Percentiles rank a stretch among this genome's conserved stretches.
These are phyloP conservation scores for Belgica antarctica DNA, from an alignment of 2,888 invertebrate genomes.

Conservation along the genomic window DNA sequence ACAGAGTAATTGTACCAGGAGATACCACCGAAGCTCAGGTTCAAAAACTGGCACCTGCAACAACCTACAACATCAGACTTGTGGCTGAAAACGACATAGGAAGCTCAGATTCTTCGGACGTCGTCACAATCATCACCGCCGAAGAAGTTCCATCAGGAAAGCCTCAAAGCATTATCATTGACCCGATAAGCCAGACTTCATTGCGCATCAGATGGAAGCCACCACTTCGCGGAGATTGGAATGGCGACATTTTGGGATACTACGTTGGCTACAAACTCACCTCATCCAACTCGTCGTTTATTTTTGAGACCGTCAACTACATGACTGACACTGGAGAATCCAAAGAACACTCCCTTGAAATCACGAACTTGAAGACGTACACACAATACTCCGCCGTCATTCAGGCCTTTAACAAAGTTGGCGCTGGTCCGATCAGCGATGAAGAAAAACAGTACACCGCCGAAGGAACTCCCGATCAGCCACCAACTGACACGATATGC, in stretches of 20 bases:
- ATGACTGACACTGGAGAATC: slow-evolving; percentile 75
- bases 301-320: slow-evolving; percentile 89
- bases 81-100: slow-evolving; percentile 93
- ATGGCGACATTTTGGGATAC: slow-evolving; percentile 86
- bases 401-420: slow-evolving; percentile 92
- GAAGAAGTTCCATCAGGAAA: slow-evolving; percentile 87
- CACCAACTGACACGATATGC: slow-evolving; percentile 88
- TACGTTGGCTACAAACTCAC: slow-evolving; percentile 87
- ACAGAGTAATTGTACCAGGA: slow-evolving; percentile 84
- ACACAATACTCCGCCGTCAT: slow-evolving; percentile 95
- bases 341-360: slow-evolving; percentile 82
- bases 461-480: slow-evolving; percentile 89
- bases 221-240: slow-evolving; percentile 85
- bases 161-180: slow-evolving; percentile 79
- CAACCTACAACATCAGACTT: slow-evolving; percentile 88
- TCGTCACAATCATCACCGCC: slow-evolving; percentile 90
- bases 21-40: slow-evolving; percentile 86
- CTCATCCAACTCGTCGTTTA: slow-evolving; percentile 79
- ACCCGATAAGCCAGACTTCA: slow-evolving; percentile 83
- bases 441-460: slow-evolving; percentile 90
- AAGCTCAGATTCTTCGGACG: slow-evolving; percentile 87
- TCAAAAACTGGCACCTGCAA: slow-evolving; percentile 83
- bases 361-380: slow-evolving; percentile 81
- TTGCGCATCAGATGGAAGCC: slow-evolving; percentile 88
- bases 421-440: slow-evolving; percentile 85